Base-by-base conservation (phyloP, 92 coral and sea anemone genomes). In the Paragorgia papillata region DNA sequence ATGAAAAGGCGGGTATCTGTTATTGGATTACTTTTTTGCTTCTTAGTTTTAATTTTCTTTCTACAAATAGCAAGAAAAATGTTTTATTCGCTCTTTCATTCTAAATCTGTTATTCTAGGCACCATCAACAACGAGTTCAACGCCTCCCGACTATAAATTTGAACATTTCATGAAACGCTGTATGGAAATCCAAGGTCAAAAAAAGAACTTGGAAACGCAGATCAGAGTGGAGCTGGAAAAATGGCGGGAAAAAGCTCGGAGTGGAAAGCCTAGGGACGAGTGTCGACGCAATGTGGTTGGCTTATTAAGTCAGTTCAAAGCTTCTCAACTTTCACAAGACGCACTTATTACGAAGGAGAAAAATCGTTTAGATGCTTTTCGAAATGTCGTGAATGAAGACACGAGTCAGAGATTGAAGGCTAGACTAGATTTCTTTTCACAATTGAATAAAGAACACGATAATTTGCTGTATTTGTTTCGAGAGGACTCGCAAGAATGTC, bases 111-210 rank as follows among this genome's bases (percentile, higher is more conserved):
- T 37, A 46, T 46, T 46, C 12, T 25, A 70, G 77, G 77, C 51
- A 7, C 43, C 62, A 31, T 25, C 51, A 13, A 18, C 77, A 19
- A 70, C 55, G 34, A 70, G 27, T 7, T 10, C 83, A 41, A 61
- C 90, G 3, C 98, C 97, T 1, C 98, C 97, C 24, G 98, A 94
- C 61, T 94, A 94, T 87, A 94, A 94, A 91, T 94, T 94, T 79
- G 97, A 94, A 80, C 98, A 94, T 82, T 94, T 94, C 55, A 88
- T 89, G 89, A 91, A 94, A 69, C 88, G 89, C 22, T 94, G 98
- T 59, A 91, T 88, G 84, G 89, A 91, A 60, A 80, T 88, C 29
- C 98, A 94, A 79, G 98, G 92, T 57, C 95, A 94, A 67, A 94
- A 94, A 88, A 91, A 91, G 49, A 82, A 81, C 17, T 29, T 91